Percentiles rank a stretch among this genome's conserved stretches.
These are phyloP conservation scores for Caligus rogercresseyi DNA, from an alignment of 1,140 invertebrate species.

Conservation along the genomic window DNA sequence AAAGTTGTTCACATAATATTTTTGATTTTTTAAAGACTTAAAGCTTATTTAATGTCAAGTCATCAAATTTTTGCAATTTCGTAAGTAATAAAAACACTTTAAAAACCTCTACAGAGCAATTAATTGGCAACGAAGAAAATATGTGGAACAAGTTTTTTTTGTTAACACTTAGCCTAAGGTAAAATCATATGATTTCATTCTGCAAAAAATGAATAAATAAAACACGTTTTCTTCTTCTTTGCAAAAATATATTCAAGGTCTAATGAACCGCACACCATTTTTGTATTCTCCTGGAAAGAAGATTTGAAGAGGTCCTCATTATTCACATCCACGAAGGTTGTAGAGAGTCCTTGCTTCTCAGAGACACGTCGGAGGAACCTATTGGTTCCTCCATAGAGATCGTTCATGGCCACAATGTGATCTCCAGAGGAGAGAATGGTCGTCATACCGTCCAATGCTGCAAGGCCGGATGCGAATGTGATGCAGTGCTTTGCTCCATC, in stretches of 20 bases:
- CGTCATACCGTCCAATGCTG: constrained; percentile 53
- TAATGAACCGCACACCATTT: constrained; percentile 22
- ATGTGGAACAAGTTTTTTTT: too few species aligned
- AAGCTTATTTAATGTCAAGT: too few species aligned
- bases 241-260: background rate
- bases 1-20: too few species aligned
- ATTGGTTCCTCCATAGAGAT: constrained; percentile 85
- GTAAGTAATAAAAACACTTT: too few species aligned
- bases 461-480: constrained; percentile 73
- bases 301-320: constrained; percentile 31
- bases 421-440: constrained; percentile 63
- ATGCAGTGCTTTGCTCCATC: constrained; percentile 77
- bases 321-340: constrained; percentile 63
- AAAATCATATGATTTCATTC: too few species aligned
- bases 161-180: too few species aligned
- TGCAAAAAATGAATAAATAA: constrained; percentile 30
- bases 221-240: background rate
- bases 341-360: constrained; percentile 45
- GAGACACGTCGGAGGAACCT: constrained; percentile 41
- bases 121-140: too few species aligned
- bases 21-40: too few species aligned
- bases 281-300: constrained; percentile 22
- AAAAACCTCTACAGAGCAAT: too few species aligned
- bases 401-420: constrained; percentile 75
- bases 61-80: too few species aligned